phyloP scores from a whole-genome alignment of 2,113 vertebrate species.

The Enhydra lutris region DNA sequence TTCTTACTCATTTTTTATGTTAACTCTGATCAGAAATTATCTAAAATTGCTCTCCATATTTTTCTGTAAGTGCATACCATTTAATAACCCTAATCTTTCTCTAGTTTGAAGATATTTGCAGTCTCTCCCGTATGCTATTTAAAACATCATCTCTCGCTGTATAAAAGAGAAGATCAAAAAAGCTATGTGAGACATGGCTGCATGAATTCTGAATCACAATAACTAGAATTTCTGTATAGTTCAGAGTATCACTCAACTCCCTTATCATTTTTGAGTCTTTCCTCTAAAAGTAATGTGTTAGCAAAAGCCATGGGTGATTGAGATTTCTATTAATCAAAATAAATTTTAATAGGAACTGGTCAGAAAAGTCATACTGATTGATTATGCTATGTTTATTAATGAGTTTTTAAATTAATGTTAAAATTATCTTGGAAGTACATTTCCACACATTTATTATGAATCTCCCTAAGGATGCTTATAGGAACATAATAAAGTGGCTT shows the following conservation, averaged over 20 bases:
- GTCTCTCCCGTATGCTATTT: not conserved
- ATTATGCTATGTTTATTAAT: not conserved
- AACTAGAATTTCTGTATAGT: not conserved
- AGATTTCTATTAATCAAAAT: not conserved
- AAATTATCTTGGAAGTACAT: not conserved
- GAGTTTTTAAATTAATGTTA: conserved; percentile 26
- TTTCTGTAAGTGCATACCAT: not conserved
- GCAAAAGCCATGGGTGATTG: not conserved
- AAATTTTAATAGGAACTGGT: not conserved
- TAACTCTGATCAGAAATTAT: not conserved
- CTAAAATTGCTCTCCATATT: not conserved
- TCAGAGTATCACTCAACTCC: not conserved
- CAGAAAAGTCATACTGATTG: not conserved
- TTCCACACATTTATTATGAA: not conserved
- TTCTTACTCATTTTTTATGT: conserved; percentile 15
- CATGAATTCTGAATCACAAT: not conserved
- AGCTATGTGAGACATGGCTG: not conserved
- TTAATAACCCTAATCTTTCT: not conserved
- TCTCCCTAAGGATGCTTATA: not conserved
- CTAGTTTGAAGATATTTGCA: not conserved
- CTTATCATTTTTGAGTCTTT: not conserved
- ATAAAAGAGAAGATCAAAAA: not conserved
- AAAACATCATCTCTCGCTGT: not conserved
- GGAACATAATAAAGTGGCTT: not conserved
- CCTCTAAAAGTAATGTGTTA: not conserved